Conservation (phyloP, 2,888 invertebrate species). For the Pseudeuparius sepicola region DNA sequence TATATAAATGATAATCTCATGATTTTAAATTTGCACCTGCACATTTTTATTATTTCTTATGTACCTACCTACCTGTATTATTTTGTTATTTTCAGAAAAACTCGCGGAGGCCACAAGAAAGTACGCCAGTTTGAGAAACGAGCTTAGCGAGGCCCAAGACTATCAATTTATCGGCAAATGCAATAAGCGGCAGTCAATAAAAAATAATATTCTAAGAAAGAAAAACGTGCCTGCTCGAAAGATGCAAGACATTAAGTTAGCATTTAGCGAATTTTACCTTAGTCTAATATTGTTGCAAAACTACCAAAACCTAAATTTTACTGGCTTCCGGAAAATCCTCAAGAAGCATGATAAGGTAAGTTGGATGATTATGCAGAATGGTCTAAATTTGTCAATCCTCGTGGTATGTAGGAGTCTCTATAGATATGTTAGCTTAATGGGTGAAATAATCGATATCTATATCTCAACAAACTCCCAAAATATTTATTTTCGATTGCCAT, state of each 20-base stretch:
- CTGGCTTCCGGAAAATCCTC: slow-evolving; percentile 96
- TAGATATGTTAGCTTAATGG: too few species aligned
- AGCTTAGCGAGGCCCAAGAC: slow-evolving; percentile 50
- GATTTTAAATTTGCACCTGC: slow-evolving; percentile 3
- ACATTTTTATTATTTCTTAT: slow-evolving; percentile 9
- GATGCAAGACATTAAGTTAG: slow-evolving; percentile 87
- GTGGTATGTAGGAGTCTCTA: too few species aligned
- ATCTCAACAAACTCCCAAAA: too few species aligned
- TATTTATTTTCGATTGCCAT: too few species aligned
- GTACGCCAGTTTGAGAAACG: slow-evolving; percentile 81
- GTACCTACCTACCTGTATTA: slow-evolving; percentile 2
- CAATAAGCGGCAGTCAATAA: slow-evolving; percentile 30
- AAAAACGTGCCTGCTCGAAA: slow-evolving; percentile 57
- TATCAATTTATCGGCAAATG: slow-evolving; percentile 34
- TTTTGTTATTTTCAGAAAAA: slow-evolving; percentile 23
- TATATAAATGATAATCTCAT: too few species aligned
- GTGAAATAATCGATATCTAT: too few species aligned
- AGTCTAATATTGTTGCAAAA: slow-evolving; percentile 94
- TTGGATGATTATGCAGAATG: slow-evolving; percentile 15
- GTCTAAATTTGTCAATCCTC: too few species aligned
- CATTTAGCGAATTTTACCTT: slow-evolving; percentile 97
- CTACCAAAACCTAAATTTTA: slow-evolving; percentile 96
- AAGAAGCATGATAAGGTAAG: slow-evolving; percentile 97
- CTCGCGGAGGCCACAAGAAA: slow-evolving; percentile 69
- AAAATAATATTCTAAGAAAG: slow-evolving; percentile 36